Conservation (phyloP, 2,113 vertebrate genomes). For the Dasyurus viverrinus region DNA sequence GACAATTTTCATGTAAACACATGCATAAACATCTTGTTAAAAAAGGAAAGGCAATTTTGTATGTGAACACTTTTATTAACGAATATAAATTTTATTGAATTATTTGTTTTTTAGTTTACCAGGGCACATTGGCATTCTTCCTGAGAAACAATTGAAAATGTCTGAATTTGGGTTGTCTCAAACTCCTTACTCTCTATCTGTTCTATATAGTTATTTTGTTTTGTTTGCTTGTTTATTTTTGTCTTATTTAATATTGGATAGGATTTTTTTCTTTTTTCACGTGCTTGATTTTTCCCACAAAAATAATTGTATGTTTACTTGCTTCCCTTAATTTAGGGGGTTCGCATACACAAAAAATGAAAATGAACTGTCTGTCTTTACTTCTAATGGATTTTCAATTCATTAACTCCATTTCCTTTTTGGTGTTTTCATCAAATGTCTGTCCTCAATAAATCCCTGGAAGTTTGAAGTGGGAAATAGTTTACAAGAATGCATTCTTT, state of each 20-base stretch:
- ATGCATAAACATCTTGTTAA: conserved; percentile 44
- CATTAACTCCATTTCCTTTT: not conserved
- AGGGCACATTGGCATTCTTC: not conserved
- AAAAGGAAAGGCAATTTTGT: conserved; percentile 15
- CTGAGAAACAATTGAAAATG: conserved; percentile 21
- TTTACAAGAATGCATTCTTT: not conserved
- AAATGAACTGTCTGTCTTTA: not conserved
- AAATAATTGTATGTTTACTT: not conserved
- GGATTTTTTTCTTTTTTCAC: not conserved
- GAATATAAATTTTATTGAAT: conserved; percentile 50
- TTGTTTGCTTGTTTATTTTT: not conserved
- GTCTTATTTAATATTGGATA: not conserved
- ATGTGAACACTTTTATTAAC: conserved; percentile 56
- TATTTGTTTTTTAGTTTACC: conserved; percentile 53
- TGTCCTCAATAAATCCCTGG: not conserved
- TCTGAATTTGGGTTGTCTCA: not conserved
- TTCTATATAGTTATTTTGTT: not conserved
- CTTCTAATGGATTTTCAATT: not conserved
- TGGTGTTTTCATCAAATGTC: not conserved
- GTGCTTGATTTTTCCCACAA: not conserved
- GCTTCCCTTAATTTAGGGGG: not conserved
- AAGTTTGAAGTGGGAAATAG: not conserved
- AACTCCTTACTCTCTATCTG: not conserved
- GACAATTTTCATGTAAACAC: not conserved
- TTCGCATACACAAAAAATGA: not conserved